Evolutionary conservation across 1,140 invertebrate species (phyloP), one percentile per base, ranked within the genome.

Genomic region (Papilio polytes): DNA sequence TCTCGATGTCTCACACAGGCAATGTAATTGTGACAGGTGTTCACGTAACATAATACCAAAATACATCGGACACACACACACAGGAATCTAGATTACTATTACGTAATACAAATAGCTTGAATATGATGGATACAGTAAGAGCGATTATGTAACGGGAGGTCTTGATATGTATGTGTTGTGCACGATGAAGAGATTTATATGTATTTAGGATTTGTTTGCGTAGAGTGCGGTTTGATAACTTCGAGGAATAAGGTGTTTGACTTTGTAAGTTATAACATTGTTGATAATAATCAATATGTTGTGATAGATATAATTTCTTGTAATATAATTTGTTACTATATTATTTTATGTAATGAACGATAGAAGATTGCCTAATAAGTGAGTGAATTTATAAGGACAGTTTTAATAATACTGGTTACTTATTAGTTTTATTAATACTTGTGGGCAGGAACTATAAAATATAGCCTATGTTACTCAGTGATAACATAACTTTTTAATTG

Each of bases 201-300:
- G 63, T 70, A 70, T 36, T 70, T 70, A 70, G 63, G 63, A 70
- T 70, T 31, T 70, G 63, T 70, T 70, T 70, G 63, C 13, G 63
- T 70, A 70, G 26, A 26, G 3, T 70, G 26, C 63, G 63, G 63
- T 70, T 31, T 31, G 12, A 31, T 70, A 70, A 70, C 63, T 70
- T 31, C 26, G 63, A 31, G 63, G 22, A 63, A 26, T 56, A 63
- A 26, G 63, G 3, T 31, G 63, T 70, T 36, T 70, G 26, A 70
- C 26, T 70, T 36, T 18, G 31, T 70, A 31, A 70, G 12, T 36
- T 70, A 10, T 59, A 70, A 66, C 26, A 31, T 36, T 66, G 26
- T 66, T 63, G 6, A 13, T 22, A 10, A 22, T 20, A 18, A 48
- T 13, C 46, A 18, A 53, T 53, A 53, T 53, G 15, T 53, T 53